phyloP scores from a whole-genome alignment of 2,888 invertebrate species.

The Polyploca ridens region DNA sequence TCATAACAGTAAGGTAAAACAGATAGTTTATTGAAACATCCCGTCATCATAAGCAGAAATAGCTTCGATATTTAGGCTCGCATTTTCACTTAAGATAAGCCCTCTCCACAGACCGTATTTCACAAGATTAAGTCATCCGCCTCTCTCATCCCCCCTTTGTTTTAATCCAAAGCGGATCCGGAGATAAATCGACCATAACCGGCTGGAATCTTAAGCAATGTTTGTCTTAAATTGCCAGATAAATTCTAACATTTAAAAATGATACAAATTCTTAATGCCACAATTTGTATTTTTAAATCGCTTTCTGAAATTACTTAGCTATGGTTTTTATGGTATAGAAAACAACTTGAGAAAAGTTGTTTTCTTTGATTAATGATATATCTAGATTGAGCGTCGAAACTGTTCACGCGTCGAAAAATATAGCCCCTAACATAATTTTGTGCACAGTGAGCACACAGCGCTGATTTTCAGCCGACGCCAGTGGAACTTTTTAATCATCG shows the following conservation, averaged over 20 bases:
- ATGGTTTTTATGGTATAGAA: too few relatives aligned
- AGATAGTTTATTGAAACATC: slow-evolving; percentile 11
- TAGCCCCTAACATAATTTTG: too few relatives aligned
- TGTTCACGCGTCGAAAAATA: too few relatives aligned
- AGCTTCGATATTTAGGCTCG: slow-evolving; percentile 54
- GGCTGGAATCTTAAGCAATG: slow-evolving; percentile 27
- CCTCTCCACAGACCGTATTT: slow-evolving; percentile 54
- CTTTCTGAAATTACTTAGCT: too few relatives aligned
- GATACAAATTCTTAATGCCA: background rate
- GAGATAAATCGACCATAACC: slow-evolving; percentile 56
- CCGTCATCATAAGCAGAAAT: slow-evolving; percentile 35
- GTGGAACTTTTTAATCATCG: too few relatives aligned
- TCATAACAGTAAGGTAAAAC: background rate
- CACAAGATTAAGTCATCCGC: slow-evolving; percentile 59
- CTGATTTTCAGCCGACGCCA: too few relatives aligned
- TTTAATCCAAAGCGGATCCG: slow-evolving; percentile 58
- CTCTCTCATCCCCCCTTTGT: slow-evolving; percentile 50
- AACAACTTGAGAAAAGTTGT: too few relatives aligned
- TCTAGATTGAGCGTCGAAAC: too few relatives aligned
- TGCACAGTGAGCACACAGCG: too few relatives aligned
- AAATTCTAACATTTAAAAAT: slow-evolving; percentile 22
- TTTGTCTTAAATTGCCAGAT: slow-evolving; percentile 32
- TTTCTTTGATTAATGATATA: too few relatives aligned
- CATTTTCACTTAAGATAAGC: slow-evolving; percentile 66
- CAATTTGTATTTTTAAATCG: too few relatives aligned